phyloP scores from a whole-genome alignment of 2,888 invertebrate genomes.

The Prosapia bicincta region DNA sequence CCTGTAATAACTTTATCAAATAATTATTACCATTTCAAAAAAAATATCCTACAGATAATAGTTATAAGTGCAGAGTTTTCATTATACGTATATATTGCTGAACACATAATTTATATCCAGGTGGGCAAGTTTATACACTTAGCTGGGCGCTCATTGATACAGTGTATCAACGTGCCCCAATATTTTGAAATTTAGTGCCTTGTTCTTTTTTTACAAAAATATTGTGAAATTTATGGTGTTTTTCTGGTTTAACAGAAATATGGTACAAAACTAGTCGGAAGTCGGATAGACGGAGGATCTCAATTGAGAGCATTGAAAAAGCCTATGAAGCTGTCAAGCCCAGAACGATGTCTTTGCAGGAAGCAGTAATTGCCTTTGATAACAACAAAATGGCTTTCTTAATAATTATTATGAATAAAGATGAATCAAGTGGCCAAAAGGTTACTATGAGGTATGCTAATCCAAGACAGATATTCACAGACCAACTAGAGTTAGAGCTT shows the following conservation, averaged over 20 bases:
- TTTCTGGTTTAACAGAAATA: no score
- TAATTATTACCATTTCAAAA: no score
- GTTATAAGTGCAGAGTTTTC: no score
- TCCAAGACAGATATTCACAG: not conserved
- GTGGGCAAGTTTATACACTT: constrained; percentile 16
- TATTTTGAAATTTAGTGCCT: not conserved
- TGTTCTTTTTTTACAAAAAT: constrained; percentile 9
- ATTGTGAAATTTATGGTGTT: constrained; percentile 14
- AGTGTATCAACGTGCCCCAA: constrained; percentile 16
- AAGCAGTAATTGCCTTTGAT: constrained; percentile 2
- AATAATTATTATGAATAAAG: not conserved
- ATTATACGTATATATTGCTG: no score
- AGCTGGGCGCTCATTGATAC: constrained; percentile 13
- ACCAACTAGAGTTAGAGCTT: not conserved
- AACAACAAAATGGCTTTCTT: constrained; percentile 4
- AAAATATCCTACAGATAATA: no score
- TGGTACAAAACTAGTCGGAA: not conserved
- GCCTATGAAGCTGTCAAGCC: not conserved
- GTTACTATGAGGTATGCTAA: not conserved
- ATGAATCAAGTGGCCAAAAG: not conserved
- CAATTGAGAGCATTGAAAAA: not conserved
- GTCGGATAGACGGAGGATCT: not conserved
- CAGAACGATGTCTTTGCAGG: constrained; percentile 4
- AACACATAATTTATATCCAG: no score
- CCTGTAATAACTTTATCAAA: no score